phyloP scores from a whole-genome alignment of 2,797 vertebrate species.

The Pelodytes ibericus region DNA sequence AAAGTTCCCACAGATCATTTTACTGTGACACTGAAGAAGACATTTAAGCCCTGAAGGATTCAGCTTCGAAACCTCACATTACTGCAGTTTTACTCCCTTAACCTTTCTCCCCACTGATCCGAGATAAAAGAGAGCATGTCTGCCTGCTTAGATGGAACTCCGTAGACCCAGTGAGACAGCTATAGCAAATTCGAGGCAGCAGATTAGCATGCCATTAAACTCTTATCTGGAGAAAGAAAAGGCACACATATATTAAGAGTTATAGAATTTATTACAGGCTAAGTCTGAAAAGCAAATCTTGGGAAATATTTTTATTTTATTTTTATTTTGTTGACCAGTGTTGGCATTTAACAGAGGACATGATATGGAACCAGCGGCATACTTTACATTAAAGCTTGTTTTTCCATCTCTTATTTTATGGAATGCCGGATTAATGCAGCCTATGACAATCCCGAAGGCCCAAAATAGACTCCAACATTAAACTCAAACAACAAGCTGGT shows the following conservation, averaged over 20 bases:
- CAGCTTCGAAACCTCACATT: slow-evolving; percentile 13
- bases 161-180: background rate
- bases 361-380: no score
- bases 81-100: slow-evolving; percentile 20
- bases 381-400: no score
- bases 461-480: no score
- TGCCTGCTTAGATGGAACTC: slow-evolving; percentile 9
- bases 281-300: background rate
- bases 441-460: no score
- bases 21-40: slow-evolving; percentile 31
- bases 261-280: slow-evolving; percentile 1
- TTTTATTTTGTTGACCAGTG: no score
- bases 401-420: no score
- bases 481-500: no score
- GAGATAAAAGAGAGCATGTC: slow-evolving; percentile 16
- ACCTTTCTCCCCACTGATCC: slow-evolving; percentile 39
- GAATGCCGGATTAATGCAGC: no score
- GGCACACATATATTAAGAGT: background rate
- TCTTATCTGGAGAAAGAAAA: background rate
- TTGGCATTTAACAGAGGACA: no score
- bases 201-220: slow-evolving; percentile 13
- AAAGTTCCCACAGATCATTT: slow-evolving; percentile 11
- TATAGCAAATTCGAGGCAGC: slow-evolving; percentile 12
- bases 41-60: slow-evolving; percentile 33
- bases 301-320: background rate